These are phyloP conservation scores for Clivina fossor DNA, from an alignment of 2,888 invertebrate species.

Conservation along the genomic window DNA sequence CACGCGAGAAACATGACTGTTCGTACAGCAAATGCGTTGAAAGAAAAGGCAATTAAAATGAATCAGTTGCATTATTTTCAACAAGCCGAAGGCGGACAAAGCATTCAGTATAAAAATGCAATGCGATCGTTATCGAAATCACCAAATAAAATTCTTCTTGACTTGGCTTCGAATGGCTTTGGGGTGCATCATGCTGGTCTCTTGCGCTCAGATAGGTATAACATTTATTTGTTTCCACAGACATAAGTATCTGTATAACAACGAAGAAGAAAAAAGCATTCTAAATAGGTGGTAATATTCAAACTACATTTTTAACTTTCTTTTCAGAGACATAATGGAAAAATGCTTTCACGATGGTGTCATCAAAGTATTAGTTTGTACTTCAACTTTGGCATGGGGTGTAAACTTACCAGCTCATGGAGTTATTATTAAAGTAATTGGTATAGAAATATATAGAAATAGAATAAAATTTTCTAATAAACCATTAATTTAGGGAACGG, in stretches of 20 bases:
- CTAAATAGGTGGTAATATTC: too few relatives aligned
- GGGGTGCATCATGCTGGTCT: constrained; percentile 97
- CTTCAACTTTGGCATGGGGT: constrained; percentile 98
- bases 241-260: background rate
- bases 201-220: constrained; percentile 79
- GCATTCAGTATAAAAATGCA: constrained; percentile 70
- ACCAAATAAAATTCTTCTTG: constrained; percentile 78
- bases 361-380: constrained; percentile 89
- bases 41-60: constrained; percentile 77
- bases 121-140: constrained; percentile 70
- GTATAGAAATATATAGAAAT: too few relatives aligned
- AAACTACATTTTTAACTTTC: too few relatives aligned
- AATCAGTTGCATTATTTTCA: constrained; percentile 71
- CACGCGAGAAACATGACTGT: constrained; percentile 97
- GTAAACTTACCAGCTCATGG: constrained; percentile 99
- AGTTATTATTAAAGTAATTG: constrained; percentile 89
- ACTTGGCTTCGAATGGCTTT: constrained; percentile 84
- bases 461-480: constrained; percentile 3
- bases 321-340: constrained; percentile 75
- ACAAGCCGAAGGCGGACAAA: constrained; percentile 64
- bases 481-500: constrained; percentile 76
- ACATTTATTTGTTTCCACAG: constrained; percentile 32
- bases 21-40: constrained; percentile 80
- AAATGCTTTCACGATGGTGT: constrained; percentile 86
- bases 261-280: too few relatives aligned